Percentiles rank a stretch among this genome's conserved stretches.
Evolutionary conservation across 2,888 invertebrate genomes (phyloP).

Genomic region (Eupithecia subfuscata): DNA sequence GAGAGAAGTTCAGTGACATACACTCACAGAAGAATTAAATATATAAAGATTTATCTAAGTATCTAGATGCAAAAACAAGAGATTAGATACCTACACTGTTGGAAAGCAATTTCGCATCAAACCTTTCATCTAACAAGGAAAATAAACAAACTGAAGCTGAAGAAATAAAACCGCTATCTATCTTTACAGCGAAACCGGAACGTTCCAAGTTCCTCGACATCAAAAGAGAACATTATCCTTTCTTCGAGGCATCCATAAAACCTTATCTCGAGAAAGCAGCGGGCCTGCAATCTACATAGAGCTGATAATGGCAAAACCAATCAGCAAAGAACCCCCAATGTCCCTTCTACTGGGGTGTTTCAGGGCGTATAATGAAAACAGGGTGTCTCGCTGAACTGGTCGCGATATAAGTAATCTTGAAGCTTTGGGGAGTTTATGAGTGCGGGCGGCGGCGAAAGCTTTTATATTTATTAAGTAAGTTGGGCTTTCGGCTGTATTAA

Average conservation of each 20-base stretch:
- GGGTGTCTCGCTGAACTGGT: conserved; percentile 64
- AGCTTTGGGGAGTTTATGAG: conserved; percentile 80
- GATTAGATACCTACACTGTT: not conserved
- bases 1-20: too few species aligned
- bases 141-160: conserved; percentile 26
- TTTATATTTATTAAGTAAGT: conserved; percentile 85
- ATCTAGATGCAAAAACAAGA: not conserved
- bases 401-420: conserved; percentile 80
- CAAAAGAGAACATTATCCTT: conserved; percentile 82
- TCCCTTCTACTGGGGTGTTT: conserved; percentile 50
- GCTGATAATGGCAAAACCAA: conserved; percentile 79
- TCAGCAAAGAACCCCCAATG: conserved; percentile 55
- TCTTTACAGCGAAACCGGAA: conserved; percentile 69
- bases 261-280: conserved; percentile 81
- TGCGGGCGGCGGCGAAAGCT: conserved; percentile 81
- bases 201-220: conserved; percentile 69
- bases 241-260: conserved; percentile 77
- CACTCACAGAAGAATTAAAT: too few species aligned
- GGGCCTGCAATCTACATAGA: conserved; percentile 81
- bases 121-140: conserved; percentile 9
- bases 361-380: conserved; percentile 67
- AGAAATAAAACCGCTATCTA: conserved; percentile 57
- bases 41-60: too few species aligned
- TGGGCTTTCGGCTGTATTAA: conserved; percentile 83
- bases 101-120: conserved; percentile 6